Conservation (phyloP, 2,113 vertebrate species). For the Paralichthys olivaceus region DNA sequence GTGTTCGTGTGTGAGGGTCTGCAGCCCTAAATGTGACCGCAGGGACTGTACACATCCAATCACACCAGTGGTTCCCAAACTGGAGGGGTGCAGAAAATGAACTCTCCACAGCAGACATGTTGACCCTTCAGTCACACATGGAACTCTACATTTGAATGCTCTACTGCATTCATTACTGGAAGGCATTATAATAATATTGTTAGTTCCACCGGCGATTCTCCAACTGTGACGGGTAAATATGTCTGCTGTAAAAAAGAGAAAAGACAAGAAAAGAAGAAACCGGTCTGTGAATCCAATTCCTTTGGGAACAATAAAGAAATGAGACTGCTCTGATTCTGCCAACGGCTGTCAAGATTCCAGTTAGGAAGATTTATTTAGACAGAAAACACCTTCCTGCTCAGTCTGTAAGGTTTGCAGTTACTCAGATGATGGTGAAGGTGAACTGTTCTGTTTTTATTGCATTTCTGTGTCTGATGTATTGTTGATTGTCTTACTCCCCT, state of each 20-base stretch:
- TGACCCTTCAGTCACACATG: not conserved
- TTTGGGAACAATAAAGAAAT: not conserved
- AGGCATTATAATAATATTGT: not conserved
- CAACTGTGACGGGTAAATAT: not conserved
- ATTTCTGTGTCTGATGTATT: not conserved
- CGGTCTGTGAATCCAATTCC: not conserved
- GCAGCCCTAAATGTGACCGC: not conserved
- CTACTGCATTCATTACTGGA: not conserved
- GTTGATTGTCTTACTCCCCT: no score
- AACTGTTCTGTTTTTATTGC: not conserved
- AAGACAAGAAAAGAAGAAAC: not conserved
- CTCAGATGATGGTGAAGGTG: not conserved
- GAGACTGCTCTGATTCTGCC: slow-evolving; percentile 1
- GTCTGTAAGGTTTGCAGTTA: not conserved
- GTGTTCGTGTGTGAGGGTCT: not conserved
- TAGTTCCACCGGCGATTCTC: slow-evolving; percentile 2
- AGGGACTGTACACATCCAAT: not conserved
- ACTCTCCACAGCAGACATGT: not conserved
- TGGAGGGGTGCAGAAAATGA: not conserved
- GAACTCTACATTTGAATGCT: not conserved
- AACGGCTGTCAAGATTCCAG: not conserved
- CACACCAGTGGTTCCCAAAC: not conserved
- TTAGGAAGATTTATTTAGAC: slow-evolving; percentile 1
- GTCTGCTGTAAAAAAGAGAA: not conserved
- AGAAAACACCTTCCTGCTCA: not conserved